Evolutionary conservation across 2,113 vertebrate species (phyloP).

Genomic region (Romanogobio albipinnatus): DNA sequence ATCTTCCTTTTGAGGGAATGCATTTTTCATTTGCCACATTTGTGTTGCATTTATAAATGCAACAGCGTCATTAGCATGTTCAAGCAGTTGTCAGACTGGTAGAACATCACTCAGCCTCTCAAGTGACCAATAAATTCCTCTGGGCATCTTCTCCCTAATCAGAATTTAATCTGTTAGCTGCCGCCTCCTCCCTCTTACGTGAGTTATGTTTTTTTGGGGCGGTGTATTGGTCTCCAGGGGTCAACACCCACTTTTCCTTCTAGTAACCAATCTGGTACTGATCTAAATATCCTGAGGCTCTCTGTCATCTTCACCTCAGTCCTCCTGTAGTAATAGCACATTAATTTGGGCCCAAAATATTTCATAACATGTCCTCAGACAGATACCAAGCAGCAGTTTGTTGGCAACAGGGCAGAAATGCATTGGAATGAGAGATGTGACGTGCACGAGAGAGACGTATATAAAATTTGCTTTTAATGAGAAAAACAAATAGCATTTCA

Average conservation of each 20-base stretch:
- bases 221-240: conserved; percentile 73
- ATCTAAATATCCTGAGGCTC: conserved; percentile 82
- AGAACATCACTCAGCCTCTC: conserved; percentile 61
- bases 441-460: conserved; percentile 23
- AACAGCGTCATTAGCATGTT: conserved; percentile 57
- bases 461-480: conserved; percentile 48
- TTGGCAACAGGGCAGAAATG: conserved; percentile 66
- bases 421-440: background rate
- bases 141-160: conserved; percentile 73
- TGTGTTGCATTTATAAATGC: conserved; percentile 53
- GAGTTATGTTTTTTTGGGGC: conserved; percentile 76
- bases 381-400: conserved; percentile 66
- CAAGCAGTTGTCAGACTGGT: conserved; percentile 48
- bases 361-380: conserved; percentile 69
- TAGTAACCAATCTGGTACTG: conserved; percentile 76
- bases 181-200: conserved; percentile 67
- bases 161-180: conserved; percentile 84
- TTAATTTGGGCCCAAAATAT: conserved; percentile 82
- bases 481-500: conserved; percentile 57
- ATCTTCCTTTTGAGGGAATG: conserved; percentile 9
- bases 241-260: conserved; percentile 64
- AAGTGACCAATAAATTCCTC: conserved; percentile 58
- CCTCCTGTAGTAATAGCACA: conserved; percentile 79
- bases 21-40: conserved; percentile 51
- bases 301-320: conserved; percentile 81